phyloP scores from a whole-genome alignment of 35 echinoderm and acorn worm genomes.

The Amphiura filiformis region DNA sequence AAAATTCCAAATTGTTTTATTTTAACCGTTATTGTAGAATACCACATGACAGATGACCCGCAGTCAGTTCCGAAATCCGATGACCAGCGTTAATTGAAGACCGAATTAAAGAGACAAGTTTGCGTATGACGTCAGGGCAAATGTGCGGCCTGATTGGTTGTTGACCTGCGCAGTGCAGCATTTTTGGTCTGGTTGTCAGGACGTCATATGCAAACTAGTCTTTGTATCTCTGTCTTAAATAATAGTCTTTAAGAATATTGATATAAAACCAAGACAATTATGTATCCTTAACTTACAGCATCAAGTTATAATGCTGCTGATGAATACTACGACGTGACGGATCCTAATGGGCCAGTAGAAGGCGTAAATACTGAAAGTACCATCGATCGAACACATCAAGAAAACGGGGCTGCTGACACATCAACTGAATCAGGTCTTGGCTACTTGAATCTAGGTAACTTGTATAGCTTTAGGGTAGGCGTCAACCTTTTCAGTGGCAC shows the following conservation, averaged over 20 bases:
- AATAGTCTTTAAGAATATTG: background rate
- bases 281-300: too few species aligned
- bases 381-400: slow-evolving; percentile 41
- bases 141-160: too few species aligned
- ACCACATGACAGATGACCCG: too few species aligned
- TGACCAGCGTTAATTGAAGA: background rate
- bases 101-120: too few species aligned
- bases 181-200: too few species aligned
- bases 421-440: slow-evolving; percentile 26
- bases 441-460: slow-evolving; percentile 65
- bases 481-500: background rate
- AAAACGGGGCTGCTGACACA: slow-evolving; percentile 50
- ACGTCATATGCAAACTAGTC: too few species aligned
- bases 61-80: too few species aligned
- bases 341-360: slow-evolving; percentile 33
- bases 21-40: background rate
- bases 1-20: background rate
- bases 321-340: slow-evolving; percentile 68
- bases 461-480: background rate
- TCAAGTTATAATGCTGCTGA: slow-evolving; percentile 65
- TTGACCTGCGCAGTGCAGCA: too few species aligned
- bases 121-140: too few species aligned
- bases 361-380: slow-evolving; percentile 31
- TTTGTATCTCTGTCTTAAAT: background rate
- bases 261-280: background rate